These are phyloP conservation scores for Typhlichthys eigenmanni DNA, from an alignment of 2,797 vertebrate species.

Conservation along the genomic window DNA sequence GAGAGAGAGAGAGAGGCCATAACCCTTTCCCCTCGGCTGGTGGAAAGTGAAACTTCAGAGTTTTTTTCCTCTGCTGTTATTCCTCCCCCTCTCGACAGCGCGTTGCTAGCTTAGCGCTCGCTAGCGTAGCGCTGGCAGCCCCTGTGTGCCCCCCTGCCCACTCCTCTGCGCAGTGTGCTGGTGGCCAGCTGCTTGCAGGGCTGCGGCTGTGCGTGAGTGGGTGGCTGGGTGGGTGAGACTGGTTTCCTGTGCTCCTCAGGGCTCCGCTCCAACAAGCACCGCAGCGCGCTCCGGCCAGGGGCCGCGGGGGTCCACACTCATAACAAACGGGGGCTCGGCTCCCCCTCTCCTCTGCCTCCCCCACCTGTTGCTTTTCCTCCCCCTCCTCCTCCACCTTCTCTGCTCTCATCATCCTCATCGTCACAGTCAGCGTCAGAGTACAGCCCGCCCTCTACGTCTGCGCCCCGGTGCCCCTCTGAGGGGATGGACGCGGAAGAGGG, in stretches of 20 bases:
- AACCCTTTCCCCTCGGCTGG: slow-evolving; percentile 59
- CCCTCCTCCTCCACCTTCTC: slow-evolving; percentile 63
- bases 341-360: slow-evolving; percentile 62
- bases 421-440: slow-evolving; percentile 49
- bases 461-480: slow-evolving; percentile 72
- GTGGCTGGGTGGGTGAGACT: slow-evolving; percentile 89
- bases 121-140: slow-evolving; percentile 74
- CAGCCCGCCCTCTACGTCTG: slow-evolving; percentile 63
- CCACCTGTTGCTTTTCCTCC: slow-evolving; percentile 45
- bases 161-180: slow-evolving; percentile 73
- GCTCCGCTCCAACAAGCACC: slow-evolving; percentile 80
- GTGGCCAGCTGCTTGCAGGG: slow-evolving; percentile 81
- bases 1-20: slow-evolving; percentile 62
- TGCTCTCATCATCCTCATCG: slow-evolving; percentile 42
- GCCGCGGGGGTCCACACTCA: slow-evolving; percentile 79
- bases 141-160: slow-evolving; percentile 72
- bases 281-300: slow-evolving; percentile 76
- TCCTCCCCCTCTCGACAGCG: slow-evolving; percentile 71
- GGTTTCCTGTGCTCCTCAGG: slow-evolving; percentile 94
- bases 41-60: slow-evolving; percentile 76
- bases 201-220: slow-evolving; percentile 80
- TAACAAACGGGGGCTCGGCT: slow-evolving; percentile 75
- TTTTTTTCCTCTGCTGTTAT: slow-evolving; percentile 48
- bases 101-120: slow-evolving; percentile 70
- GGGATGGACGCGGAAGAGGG: slow-evolving; percentile 66